Evolutionary conservation across 2,888 invertebrate species (phyloP).

Genomic region (Apoda limacodes): DNA sequence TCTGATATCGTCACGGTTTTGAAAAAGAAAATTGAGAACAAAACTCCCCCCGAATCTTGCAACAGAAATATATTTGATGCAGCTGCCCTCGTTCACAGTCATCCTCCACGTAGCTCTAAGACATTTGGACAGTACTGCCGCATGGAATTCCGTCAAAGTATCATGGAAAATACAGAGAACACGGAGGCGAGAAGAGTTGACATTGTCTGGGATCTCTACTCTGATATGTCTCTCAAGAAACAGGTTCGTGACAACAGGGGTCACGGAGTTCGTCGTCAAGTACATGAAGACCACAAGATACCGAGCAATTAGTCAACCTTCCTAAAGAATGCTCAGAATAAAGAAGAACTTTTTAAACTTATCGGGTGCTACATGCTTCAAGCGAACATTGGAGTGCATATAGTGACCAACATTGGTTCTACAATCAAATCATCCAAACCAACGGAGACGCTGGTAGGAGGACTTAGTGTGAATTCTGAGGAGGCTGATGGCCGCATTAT

Average conservation of each 20-base stretch:
- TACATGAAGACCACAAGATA: conserved; percentile 3
- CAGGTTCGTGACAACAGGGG: conserved; percentile 6
- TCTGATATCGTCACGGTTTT: conserved; percentile 12
- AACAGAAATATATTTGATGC: conserved; percentile 9
- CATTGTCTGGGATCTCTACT: conserved; percentile 9
- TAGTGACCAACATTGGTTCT: conserved; percentile 7
- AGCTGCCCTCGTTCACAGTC: conserved; percentile 10
- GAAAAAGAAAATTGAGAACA: conserved; percentile 8
- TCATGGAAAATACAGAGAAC: conserved; percentile 8
- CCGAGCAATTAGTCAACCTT: conserved; percentile 6
- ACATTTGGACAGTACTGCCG: conserved; percentile 9
- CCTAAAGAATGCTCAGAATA: conserved; percentile 6
- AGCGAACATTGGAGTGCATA: conserved; percentile 3
- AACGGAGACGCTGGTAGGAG: conserved; percentile 7
- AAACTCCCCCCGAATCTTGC: conserved; percentile 7
- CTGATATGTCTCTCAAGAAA: conserved; percentile 7
- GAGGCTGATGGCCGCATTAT: conserved; percentile 6
- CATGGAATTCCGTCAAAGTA: conserved; percentile 9
- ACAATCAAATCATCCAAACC: conserved; percentile 6
- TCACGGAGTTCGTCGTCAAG: conserved; percentile 8
- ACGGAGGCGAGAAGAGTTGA: conserved; percentile 9
- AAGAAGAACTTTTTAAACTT: conserved; percentile 7
- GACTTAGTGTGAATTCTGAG: conserved; percentile 3
- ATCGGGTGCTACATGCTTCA: conserved; percentile 1
- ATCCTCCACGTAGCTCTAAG: conserved; percentile 11